These are phyloP conservation scores for Rutpela maculata DNA, from an alignment of 2,888 invertebrate genomes.

Conservation along the genomic window DNA sequence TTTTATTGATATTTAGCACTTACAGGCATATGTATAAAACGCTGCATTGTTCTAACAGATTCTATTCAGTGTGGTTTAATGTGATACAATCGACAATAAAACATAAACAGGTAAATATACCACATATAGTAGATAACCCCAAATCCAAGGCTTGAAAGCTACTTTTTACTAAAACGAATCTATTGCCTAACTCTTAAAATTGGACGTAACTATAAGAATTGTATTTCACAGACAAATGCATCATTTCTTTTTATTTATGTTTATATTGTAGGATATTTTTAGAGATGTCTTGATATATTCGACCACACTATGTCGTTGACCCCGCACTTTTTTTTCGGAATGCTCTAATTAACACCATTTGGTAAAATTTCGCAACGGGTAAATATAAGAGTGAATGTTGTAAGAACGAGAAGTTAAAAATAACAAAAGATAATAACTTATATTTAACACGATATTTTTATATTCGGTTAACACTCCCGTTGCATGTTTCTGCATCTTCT, in stretches of 20 bases:
- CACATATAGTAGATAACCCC: too few species aligned
- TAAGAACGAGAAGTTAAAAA: conserved; percentile 19
- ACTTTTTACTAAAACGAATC: background rate
- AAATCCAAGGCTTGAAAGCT: too few species aligned
- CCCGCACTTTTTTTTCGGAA: background rate
- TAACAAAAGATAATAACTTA: background rate
- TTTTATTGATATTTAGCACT: too few species aligned
- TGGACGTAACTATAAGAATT: background rate
- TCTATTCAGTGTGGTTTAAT: too few species aligned
- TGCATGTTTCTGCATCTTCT: conserved; percentile 18
- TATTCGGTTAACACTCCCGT: conserved; percentile 20
- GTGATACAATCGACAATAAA: too few species aligned
- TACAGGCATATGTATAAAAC: too few species aligned
- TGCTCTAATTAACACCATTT: conserved; percentile 1
- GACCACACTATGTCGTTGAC: conserved; percentile 19
- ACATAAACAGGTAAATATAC: too few species aligned
- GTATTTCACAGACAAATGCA: background rate
- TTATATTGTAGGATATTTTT: background rate
- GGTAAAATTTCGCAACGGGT: conserved; percentile 17
- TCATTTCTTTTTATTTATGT: background rate
- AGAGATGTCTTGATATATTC: background rate
- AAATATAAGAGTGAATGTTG: conserved; percentile 14
- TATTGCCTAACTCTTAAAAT: background rate
- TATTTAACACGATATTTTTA: conserved; percentile 25
- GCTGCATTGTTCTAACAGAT: too few species aligned